Base-by-base conservation (phyloP, 2,113 vertebrate species). In the Lutjanus erythropterus region DNA sequence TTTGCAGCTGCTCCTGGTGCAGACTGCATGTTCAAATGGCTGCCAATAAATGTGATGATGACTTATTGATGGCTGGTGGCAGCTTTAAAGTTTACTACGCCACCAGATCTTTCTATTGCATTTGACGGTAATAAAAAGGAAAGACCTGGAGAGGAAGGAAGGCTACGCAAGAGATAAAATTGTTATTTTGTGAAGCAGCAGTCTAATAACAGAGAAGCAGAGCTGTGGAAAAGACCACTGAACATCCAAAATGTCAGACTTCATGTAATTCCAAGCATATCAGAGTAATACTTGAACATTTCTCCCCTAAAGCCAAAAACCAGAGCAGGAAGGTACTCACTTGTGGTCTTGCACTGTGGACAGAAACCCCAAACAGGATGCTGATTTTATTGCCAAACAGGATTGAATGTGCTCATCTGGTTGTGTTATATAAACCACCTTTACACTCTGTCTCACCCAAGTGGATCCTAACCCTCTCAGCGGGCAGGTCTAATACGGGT, bases 371-470 rank as follows among this genome's bases (percentile, higher is more conserved):
- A n/a, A n/a, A n/a, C 31, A 18, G 44, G 29, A 11, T 21, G 2
- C 19, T 31, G 50, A 39, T 50, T 49, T 11, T 52, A 5, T 41
- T 19, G 25, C 25, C 19, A 42, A 29, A 52, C 37, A 3, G 15
- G 21, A 33, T 7, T 23, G 7, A 3, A 19, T n/a, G 4, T 33
- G 23, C 7, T 52, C 31, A 16, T 53, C 64, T 47, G 60, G 19
- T 14, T 6, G 0, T 50, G 33, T 82, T 80, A 58, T 25, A 21
- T 72, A 70, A 77, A 56, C 58, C 67, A 82, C 71, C 15, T 39
- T 64, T 31, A 25, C 2, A 1, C 55, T 35, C 39, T 58, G 8
- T 29, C 27, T 56, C 56, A 39, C 52, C n/a, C 44, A 15, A 3
- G 19, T 65, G 1, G 44, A 37, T 68, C 37, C n/a, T 46, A 27